These are phyloP conservation scores for Cyprinus carpio DNA, from an alignment of 2,113 vertebrate genomes.

Conservation along the genomic window DNA sequence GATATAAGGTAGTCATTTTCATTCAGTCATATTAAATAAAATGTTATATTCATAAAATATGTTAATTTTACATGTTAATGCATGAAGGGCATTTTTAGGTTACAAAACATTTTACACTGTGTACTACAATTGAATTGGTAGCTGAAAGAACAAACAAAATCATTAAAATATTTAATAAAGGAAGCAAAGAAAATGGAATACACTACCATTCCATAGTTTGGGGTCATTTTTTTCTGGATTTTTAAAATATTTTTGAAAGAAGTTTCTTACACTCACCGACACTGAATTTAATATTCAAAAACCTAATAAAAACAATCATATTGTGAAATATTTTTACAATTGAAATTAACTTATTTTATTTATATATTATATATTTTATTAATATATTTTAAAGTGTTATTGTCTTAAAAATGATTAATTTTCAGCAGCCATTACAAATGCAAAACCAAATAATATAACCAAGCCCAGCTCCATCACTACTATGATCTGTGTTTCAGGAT, in stretches of 20 bases:
- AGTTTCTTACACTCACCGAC: not conserved
- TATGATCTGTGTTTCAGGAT: not conserved
- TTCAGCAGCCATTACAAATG: conserved; percentile 17
- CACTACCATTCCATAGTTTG: not conserved
- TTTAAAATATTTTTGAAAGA: not conserved
- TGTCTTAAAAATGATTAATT: not conserved
- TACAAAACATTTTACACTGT: not conserved
- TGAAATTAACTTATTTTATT: not conserved
- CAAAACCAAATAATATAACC: conserved; percentile 32
- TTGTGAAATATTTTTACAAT: not conserved
- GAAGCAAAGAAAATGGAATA: not conserved
- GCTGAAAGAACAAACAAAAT: not conserved
- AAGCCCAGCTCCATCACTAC: not conserved
- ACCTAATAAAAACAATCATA: not conserved
- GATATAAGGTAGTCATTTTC: not conserved
- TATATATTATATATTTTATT: not conserved
- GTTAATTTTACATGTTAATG: not conserved
- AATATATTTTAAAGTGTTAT: not conserved
- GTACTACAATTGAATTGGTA: not conserved
- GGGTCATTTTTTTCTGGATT: not conserved
- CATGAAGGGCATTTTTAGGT: not conserved
- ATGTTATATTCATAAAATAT: not conserved
- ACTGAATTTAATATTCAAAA: not conserved
- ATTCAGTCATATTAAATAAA: not conserved
- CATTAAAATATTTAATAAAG: not conserved